These are phyloP conservation scores for Aphaenogaster rudis DNA, from an alignment of 1,140 invertebrate species.

Conservation along the genomic window DNA sequence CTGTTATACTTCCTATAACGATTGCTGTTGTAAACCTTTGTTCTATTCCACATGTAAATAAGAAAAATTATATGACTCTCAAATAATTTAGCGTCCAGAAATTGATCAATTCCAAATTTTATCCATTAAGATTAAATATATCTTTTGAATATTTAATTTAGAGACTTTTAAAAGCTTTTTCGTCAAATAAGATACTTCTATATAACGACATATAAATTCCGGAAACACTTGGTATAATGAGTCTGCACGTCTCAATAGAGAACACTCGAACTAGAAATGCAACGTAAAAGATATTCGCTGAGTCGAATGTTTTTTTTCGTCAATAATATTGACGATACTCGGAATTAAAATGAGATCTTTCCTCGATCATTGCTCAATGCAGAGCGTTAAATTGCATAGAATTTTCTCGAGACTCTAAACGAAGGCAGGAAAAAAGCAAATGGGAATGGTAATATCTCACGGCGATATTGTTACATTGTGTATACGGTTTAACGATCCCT, in stretches of 20 bases:
- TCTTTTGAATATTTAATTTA: not conserved
- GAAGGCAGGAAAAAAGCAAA: not conserved
- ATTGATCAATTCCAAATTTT: not conserved
- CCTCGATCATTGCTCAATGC: not conserved
- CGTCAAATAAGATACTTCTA: not conserved
- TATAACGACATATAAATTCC: not conserved
- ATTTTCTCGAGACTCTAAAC: constrained; percentile 4
- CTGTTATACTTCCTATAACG: constrained; percentile 43
- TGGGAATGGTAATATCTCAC: constrained; percentile 23
- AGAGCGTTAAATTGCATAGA: not conserved
- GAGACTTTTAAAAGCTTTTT: not conserved
- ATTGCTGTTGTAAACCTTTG: constrained; percentile 27
- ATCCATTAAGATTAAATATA: not conserved
- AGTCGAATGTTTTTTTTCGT: not conserved
- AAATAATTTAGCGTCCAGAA: not conserved
- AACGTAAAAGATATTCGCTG: not conserved
- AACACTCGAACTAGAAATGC: not conserved
- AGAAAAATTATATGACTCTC: not conserved
- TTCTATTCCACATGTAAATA: constrained; percentile 13
- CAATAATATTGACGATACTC: not conserved
- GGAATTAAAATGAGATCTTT: constrained; percentile 24
- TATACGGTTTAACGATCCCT: constrained; percentile 26
- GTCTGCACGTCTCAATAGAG: not conserved
- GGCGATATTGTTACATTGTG: constrained; percentile 9
- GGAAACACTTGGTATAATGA: not conserved